These are phyloP conservation scores for Ceryle rudis DNA, from an alignment of 2,797 vertebrate genomes.

Conservation along the genomic window DNA sequence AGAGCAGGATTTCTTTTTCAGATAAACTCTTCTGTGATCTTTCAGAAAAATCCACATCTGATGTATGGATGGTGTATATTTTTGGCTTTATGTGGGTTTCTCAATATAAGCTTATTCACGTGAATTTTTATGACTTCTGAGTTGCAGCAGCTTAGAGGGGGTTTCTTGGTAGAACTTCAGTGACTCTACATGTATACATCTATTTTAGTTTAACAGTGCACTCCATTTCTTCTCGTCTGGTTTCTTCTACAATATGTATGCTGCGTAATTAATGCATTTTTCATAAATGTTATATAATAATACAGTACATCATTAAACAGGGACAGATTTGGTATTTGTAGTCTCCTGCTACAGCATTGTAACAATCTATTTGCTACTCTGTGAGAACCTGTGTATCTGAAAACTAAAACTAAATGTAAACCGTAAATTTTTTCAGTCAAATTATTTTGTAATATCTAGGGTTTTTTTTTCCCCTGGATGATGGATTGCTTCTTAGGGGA, in stretches of 20 bases:
- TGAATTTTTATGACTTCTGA: neutral
- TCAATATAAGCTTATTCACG: constrained; percentile 1
- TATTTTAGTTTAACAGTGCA: neutral
- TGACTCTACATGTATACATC: neutral
- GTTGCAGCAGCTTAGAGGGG: neutral
- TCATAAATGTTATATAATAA: neutral
- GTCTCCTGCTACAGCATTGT: neutral
- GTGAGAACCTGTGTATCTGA: neutral
- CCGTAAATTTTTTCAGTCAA: neutral
- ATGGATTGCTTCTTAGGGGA: neutral
- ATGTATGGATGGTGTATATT: neutral
- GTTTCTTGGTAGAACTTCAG: neutral
- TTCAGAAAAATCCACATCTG: neutral
- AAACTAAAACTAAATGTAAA: neutral
- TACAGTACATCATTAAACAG: neutral
- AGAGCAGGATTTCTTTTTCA: neutral
- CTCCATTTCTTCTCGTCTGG: neutral
- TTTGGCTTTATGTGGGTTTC: constrained; percentile 20
- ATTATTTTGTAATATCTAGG: neutral
- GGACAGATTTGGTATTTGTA: neutral
- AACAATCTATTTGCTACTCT: neutral
- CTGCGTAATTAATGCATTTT: neutral
- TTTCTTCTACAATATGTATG: neutral
- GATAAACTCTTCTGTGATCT: neutral
- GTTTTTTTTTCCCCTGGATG: neutral